Evolutionary conservation across 2,797 vertebrate genomes (phyloP).

Genomic region (Falco novaeseelandiae): DNA sequence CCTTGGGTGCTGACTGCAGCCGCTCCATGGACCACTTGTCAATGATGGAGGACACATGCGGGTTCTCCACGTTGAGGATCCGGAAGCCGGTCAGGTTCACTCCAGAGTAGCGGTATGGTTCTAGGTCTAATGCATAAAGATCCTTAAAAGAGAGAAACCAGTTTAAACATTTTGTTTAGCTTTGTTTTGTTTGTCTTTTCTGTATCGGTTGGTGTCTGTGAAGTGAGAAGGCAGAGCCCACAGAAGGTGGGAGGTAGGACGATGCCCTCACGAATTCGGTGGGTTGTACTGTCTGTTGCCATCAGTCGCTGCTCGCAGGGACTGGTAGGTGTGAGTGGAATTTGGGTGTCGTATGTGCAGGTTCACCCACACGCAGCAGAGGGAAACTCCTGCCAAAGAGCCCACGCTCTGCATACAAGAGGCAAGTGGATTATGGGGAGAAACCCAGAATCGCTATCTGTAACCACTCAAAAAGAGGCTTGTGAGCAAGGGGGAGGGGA

Average conservation of each 20-base stretch:
- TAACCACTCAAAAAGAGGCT: background rate
- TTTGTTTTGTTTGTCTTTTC: background rate
- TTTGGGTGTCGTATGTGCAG: background rate
- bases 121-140: conserved; percentile 96
- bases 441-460: background rate
- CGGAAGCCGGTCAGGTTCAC: conserved; percentile 98
- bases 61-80: conserved; percentile 97
- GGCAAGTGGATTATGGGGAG: background rate
- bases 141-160: conserved; percentile 81
- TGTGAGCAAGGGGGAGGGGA: background rate
- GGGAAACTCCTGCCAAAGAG: background rate
- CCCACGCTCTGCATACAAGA: background rate
- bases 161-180: background rate
- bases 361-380: background rate
- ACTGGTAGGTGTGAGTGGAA: background rate
- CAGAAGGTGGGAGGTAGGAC: background rate
- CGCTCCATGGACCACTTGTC: conserved; percentile 98
- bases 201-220: background rate
- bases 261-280: background rate
- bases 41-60: conserved; percentile 91
- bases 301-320: background rate
- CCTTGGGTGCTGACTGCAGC: conserved; percentile 87
- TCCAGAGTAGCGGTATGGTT: conserved; percentile 96
- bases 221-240: background rate
- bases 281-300: background rate